phyloP scores from a whole-genome alignment of 53 echinoderm and acorn worm species.

The Luidia sarsii region DNA sequence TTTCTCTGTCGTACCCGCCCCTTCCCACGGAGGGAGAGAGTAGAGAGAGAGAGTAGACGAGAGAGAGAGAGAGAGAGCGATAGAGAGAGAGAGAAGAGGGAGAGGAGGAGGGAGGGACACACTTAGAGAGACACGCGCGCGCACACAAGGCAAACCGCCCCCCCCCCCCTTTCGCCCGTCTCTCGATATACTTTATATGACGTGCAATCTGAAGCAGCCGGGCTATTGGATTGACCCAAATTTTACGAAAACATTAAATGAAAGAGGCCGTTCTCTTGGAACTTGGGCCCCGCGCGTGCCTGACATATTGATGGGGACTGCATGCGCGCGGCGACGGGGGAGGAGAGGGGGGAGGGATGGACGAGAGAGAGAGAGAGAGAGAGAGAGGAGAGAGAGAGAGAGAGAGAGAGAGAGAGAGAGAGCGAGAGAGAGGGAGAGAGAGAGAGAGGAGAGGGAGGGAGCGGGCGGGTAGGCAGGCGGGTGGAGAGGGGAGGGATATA shows the following conservation, averaged over 20 bases:
- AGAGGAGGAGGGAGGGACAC: no score
- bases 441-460: background rate
- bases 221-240: conserved; percentile 51
- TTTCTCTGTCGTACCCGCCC: background rate
- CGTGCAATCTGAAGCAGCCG: conserved; percentile 33
- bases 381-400: no score
- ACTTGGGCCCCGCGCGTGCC: conserved; percentile 8
- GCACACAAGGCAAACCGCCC: no score
- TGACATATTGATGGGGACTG: conserved; percentile 46
- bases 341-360: background rate
- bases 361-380: background rate
- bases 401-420: no score
- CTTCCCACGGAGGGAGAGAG: no score
- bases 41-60: no score
- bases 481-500: background rate
- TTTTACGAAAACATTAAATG: conserved; percentile 46
- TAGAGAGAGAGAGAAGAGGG: no score
- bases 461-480: conserved; percentile 13
- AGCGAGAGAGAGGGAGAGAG: background rate
- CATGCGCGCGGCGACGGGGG: no score
- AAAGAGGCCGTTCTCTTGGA: conserved; percentile 24
- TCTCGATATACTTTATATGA: conserved; percentile 1
- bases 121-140: no score
- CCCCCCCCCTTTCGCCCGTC: no score
- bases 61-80: no score